Percentiles rank a stretch among this genome's conserved stretches.
phyloP scores from a whole-genome alignment of 2,113 vertebrate genomes.

The Planiliza haematocheilus region DNA sequence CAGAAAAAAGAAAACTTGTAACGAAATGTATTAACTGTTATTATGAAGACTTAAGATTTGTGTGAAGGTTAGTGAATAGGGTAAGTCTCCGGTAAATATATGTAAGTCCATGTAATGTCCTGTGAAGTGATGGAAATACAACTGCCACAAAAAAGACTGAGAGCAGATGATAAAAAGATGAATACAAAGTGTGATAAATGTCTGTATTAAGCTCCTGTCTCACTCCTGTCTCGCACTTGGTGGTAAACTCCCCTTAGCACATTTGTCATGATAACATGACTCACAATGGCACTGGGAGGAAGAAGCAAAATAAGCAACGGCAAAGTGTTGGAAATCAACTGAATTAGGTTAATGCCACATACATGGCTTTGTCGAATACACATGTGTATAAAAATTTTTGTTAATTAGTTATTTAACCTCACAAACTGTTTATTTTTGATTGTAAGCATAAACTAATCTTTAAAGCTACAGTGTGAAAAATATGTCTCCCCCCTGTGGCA shows the following conservation, averaged over 20 bases:
- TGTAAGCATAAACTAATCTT: too few relatives aligned
- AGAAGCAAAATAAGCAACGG: not conserved
- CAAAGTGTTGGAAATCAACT: not conserved
- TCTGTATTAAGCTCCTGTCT: not conserved
- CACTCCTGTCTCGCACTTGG: constrained; percentile 7
- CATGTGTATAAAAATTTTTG: not conserved
- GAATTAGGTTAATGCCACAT: not conserved
- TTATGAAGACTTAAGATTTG: not conserved
- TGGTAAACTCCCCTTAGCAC: not conserved
- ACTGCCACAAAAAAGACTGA: constrained; percentile 3
- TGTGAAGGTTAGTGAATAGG: not conserved
- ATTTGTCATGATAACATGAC: constrained; percentile 15
- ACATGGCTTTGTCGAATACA: not conserved
- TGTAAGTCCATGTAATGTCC: not conserved
- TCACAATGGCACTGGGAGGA: not conserved
- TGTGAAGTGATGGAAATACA: not conserved
- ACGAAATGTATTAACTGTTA: too few relatives aligned
- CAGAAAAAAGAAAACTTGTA: not conserved
- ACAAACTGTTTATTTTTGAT: too few relatives aligned
- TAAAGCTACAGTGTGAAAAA: too few relatives aligned
- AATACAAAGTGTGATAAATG: not conserved
- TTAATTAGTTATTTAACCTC: too few relatives aligned
- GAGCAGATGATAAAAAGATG: constrained; percentile 1
- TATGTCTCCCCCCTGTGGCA: too few relatives aligned
- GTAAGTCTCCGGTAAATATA: not conserved